phyloP scores from a whole-genome alignment of 1,140 invertebrate genomes.

The Brachionus koreanus region DNA sequence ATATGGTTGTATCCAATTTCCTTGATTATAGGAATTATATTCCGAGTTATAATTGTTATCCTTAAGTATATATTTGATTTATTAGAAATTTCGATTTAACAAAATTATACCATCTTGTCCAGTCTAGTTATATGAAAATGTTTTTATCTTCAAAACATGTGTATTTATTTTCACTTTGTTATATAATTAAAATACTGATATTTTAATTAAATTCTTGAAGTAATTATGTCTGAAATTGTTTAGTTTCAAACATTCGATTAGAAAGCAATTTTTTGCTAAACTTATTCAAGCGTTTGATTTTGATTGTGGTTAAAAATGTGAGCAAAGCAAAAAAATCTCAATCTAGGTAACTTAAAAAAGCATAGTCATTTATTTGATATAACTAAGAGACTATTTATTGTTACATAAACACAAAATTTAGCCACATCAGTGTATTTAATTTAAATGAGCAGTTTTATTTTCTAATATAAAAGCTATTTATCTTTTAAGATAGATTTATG shows the following conservation, averaged over 20 bases:
- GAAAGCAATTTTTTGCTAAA: neutral
- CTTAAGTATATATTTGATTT: neutral
- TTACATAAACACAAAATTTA: neutral
- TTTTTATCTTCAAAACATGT: neutral
- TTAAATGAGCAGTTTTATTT: no score
- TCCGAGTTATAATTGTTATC: neutral
- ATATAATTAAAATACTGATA: neutral
- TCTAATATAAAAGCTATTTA: no score
- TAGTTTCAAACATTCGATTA: neutral
- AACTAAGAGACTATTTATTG: neutral
- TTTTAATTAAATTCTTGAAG: neutral
- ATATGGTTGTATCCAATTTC: conserved; percentile 13
- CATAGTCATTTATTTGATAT: neutral
- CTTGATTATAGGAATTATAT: neutral
- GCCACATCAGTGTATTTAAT: neutral
- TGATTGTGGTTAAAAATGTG: neutral
- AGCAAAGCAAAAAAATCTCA: neutral
- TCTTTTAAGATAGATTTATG: no score
- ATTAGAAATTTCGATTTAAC: neutral
- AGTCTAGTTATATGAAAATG: neutral
- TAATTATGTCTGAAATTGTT: neutral
- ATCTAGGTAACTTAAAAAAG: neutral
- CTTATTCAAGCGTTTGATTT: neutral
- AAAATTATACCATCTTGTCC: neutral
- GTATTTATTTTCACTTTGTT: neutral